phyloP scores from a whole-genome alignment of 2,797 vertebrate genomes.

The Catharus ustulatus region DNA sequence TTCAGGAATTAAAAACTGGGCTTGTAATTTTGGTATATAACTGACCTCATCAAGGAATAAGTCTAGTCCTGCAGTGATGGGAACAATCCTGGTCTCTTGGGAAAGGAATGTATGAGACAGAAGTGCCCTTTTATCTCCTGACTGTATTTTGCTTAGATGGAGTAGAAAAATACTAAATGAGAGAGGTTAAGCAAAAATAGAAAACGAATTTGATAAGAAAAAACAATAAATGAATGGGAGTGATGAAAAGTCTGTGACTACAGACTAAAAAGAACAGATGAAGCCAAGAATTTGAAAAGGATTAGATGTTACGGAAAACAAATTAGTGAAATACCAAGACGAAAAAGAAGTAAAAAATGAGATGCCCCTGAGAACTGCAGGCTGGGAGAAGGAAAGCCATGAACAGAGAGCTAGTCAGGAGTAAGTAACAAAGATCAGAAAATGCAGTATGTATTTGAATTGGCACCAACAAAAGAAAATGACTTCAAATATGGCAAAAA shows the following conservation, averaged over 20 bases:
- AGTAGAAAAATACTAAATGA: slow-evolving; percentile 27
- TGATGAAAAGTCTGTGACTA: slow-evolving; percentile 18
- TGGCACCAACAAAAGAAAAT: slow-evolving; percentile 23
- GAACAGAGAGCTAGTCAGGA: neutral
- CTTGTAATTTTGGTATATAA: slow-evolving; percentile 26
- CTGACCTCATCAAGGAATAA: neutral
- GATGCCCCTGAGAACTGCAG: neutral
- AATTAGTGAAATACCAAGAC: slow-evolving; percentile 11
- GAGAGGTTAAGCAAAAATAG: slow-evolving; percentile 35
- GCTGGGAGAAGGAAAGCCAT: neutral
- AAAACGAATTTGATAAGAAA: slow-evolving; percentile 43
- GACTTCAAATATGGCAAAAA: slow-evolving; percentile 19
- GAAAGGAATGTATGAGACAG: slow-evolving; percentile 48
- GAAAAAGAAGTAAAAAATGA: neutral
- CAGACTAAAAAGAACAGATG: neutral
- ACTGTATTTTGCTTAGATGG: slow-evolving; percentile 23
- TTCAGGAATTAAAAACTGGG: slow-evolving; percentile 37
- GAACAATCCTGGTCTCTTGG: slow-evolving; percentile 8
- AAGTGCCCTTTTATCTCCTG: slow-evolving; percentile 40
- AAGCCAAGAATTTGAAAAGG: slow-evolving; percentile 11
- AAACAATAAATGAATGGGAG: neutral
- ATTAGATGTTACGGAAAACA: slow-evolving; percentile 8
- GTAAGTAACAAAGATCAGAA: slow-evolving; percentile 6
- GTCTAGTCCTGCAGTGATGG: neutral
- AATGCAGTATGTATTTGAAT: slow-evolving; percentile 42